Conservation (phyloP, 2,888 invertebrate genomes). For the Oscheius sp. region DNA sequence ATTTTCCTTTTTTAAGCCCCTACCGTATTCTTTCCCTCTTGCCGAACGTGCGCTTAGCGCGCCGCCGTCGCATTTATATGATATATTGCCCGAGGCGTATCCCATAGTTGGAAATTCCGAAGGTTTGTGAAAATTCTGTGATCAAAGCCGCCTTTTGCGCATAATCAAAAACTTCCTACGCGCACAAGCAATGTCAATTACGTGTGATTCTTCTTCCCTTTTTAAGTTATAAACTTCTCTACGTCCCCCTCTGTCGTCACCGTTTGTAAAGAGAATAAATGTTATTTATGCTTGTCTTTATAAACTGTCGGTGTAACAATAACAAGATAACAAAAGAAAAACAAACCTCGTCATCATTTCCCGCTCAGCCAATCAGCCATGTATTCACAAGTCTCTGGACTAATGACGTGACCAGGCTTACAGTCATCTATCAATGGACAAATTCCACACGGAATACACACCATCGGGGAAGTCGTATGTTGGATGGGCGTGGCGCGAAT, state of each 20-base stretch:
- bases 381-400: slow-evolving; percentile 67
- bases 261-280: too few relatives aligned
- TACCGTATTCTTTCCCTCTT: slow-evolving; percentile 25
- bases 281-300: too few relatives aligned
- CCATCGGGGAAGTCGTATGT: slow-evolving; percentile 41
- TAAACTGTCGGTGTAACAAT: too few relatives aligned
- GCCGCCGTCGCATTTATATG: neutral
- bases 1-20: neutral
- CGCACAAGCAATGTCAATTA: slow-evolving; percentile 32
- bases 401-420: slow-evolving; percentile 61
- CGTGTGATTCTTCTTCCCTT: slow-evolving; percentile 23
- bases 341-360: slow-evolving; percentile 9
- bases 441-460: slow-evolving; percentile 62
- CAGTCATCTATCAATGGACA: slow-evolving; percentile 67
- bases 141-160: slow-evolving; percentile 29
- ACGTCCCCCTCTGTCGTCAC: too few relatives aligned
- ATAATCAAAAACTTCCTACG: slow-evolving; percentile 13
- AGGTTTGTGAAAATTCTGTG: slow-evolving; percentile 24
- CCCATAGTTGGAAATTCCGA: neutral
- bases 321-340: neutral
- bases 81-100: neutral
- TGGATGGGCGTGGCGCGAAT: slow-evolving; percentile 37
- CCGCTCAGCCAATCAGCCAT: slow-evolving; percentile 56
- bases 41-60: slow-evolving; percentile 5
- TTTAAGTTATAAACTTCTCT: slow-evolving; percentile 24